Percentiles rank a stretch among this genome's conserved stretches.
Conservation (phyloP, 2,888 invertebrate genomes). For the Rhyacophila evoluta region DNA sequence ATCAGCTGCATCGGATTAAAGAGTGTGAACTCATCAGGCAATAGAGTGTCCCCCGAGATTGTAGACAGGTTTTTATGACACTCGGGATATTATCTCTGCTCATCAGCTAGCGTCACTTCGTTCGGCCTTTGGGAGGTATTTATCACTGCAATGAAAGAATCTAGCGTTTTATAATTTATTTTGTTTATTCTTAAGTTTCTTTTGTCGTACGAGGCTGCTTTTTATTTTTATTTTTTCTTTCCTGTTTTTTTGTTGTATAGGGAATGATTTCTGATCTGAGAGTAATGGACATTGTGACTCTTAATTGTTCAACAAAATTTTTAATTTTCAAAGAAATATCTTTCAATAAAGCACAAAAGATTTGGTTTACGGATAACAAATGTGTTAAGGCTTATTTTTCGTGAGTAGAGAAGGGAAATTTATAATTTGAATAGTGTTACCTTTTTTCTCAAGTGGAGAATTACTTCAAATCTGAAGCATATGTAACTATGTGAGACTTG, state of each 20-base stretch:
- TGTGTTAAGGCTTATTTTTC: too few species aligned
- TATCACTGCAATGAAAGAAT: constrained; percentile 44
- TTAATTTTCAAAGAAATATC: too few species aligned
- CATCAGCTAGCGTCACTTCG: constrained; percentile 26
- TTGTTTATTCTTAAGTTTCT: not conserved
- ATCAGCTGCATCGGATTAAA: constrained; percentile 1
- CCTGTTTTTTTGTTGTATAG: not conserved
- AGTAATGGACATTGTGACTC: not conserved
- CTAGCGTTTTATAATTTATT: constrained; percentile 26
- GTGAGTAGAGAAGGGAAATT: too few species aligned
- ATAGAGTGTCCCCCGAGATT: constrained; percentile 2
- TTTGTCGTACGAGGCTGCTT: constrained; percentile 28
- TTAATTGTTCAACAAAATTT: too few species aligned
- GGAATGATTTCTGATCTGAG: constrained; percentile 30
- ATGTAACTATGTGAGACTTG: too few species aligned
- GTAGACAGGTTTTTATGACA: constrained; percentile 32
- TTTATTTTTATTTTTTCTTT: constrained; percentile 28
- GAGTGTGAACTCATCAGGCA: not conserved
- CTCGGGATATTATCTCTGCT: constrained; percentile 21
- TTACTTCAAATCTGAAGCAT: too few species aligned
- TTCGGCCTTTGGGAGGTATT: constrained; percentile 44
- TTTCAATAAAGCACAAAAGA: too few species aligned
- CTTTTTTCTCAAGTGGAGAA: too few species aligned
- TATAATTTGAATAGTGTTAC: too few species aligned
- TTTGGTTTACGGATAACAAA: too few species aligned